phyloP scores from a whole-genome alignment of 2,113 vertebrate species.

The Oncorhynchus tshawytscha region DNA sequence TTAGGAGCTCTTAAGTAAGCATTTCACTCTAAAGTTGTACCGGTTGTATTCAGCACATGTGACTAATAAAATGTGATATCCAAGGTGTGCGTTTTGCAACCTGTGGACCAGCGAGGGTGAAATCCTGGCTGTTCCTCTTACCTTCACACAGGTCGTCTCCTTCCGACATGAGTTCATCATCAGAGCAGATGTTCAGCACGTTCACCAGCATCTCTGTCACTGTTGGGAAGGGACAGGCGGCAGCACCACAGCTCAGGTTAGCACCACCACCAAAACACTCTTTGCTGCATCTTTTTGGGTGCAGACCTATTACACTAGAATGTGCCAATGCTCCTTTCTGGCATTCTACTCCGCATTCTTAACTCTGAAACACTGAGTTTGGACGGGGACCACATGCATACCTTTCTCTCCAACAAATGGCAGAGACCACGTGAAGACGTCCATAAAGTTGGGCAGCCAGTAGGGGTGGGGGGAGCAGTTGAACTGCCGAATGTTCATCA shows the following conservation, averaged over 20 bases:
- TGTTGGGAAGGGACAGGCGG: conserved; percentile 52
- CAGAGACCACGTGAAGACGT: conserved; percentile 98
- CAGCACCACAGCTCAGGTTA: not conserved
- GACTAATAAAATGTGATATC: too few relatives aligned
- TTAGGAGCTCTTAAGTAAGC: too few relatives aligned
- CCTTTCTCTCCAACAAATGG: conserved; percentile 98
- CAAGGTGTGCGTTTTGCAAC: too few relatives aligned
- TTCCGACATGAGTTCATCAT: conserved; percentile 91
- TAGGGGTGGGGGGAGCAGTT: conserved; percentile 98
- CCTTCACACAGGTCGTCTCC: conserved; percentile 90
- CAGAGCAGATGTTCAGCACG: conserved; percentile 97
- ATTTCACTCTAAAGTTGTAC: too few relatives aligned
- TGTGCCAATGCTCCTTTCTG: not conserved
- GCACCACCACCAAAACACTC: not conserved
- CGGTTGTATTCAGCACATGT: too few relatives aligned
- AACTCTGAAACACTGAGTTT: too few relatives aligned
- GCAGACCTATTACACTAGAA: too few relatives aligned
- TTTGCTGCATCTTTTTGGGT: not conserved
- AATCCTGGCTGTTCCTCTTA: conserved; percentile 45
- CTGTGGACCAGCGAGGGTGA: too few relatives aligned
- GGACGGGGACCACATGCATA: conserved; percentile 43
- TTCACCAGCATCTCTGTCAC: conserved; percentile 99
- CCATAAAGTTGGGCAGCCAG: conserved; percentile 99
- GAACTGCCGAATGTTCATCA: conserved; percentile 99
- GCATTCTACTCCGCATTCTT: not conserved